Evolutionary conservation across 2,797 vertebrate species (phyloP), one percentile per base, ranked within the genome.

Genomic region (Orestias chungarensis): DNA sequence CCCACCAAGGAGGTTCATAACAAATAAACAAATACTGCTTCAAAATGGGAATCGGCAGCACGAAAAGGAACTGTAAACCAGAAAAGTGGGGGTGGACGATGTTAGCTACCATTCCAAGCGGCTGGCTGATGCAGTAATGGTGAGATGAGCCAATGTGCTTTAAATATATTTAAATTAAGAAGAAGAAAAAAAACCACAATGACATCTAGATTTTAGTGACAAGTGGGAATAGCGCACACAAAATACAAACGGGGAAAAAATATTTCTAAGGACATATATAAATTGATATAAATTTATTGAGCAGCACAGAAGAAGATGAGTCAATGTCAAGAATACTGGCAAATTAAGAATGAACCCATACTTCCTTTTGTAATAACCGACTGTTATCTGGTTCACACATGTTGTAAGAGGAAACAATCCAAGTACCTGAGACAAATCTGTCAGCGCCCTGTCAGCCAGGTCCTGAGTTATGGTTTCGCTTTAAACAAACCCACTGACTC

Each of bases 351-450:
- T 59, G 35, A 29, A 18, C 12, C 46, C 59, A 73, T 31, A 46
- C 25, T 55, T 66, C 38, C 55, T 46, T 35, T 8, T 44, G 55
- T 52, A 55, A 64, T n/a, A 62, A 44, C 59, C 42, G 73, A 54
- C 73, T 67, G 6, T 33, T 25, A 17, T 59, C 68, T 65, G 70
- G 66, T 33, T 65, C 46, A 38, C 23, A 49, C 15, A 42, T 57
- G 38, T 25, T 66, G 35, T 62, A 54, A 23, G 47, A 82, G 77
- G 71, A 83, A 80, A 78, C 62, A 70, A 49, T 27, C 23, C 59
- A 61, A n/a, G 43, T 43, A 46, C 66, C 66, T 54, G 52, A 14
- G 17, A 44, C n/a, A 69, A 49, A 57, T 55, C 59, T 42, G 29
- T 73, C 80, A 75, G 66, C 68, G 74, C 70, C 49, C 64, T 70